Conservation (phyloP, 2,888 invertebrate species). For the Petrophora chlorosata region DNA sequence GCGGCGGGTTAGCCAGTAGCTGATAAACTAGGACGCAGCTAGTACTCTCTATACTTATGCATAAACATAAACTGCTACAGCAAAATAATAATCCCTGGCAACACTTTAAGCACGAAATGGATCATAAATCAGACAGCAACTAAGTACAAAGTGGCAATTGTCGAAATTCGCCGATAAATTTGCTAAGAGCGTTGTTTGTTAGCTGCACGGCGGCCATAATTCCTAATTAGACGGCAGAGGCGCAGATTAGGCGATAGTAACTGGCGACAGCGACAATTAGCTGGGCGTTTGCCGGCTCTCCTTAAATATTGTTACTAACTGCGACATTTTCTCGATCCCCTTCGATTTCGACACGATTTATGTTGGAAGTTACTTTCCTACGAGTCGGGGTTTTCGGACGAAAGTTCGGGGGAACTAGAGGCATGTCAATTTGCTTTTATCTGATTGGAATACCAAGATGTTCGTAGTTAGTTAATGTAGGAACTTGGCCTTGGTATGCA, state of each 20-base stretch:
- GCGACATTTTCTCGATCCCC: conserved; percentile 40
- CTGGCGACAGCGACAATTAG: conserved; percentile 49
- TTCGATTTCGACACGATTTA: conserved; percentile 45
- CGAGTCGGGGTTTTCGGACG: conserved; percentile 24
- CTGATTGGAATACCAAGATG: conserved; percentile 28
- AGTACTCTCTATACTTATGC: too few species aligned
- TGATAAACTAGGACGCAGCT: too few species aligned
- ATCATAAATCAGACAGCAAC: conserved; percentile 26
- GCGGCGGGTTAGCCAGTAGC: too few species aligned
- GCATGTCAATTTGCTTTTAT: conserved; percentile 35
- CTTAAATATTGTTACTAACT: conserved; percentile 28
- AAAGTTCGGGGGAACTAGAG: conserved; percentile 31
- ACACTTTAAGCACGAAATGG: conserved; percentile 14
- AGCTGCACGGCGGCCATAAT: conserved; percentile 56
- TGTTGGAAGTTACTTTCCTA: conserved; percentile 37
- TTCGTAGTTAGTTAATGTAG: conserved; percentile 30
- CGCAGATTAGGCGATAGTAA: conserved; percentile 19
- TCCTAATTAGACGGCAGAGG: conserved; percentile 58
- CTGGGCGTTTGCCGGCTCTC: conserved; percentile 41
- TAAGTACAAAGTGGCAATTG: conserved; percentile 54
- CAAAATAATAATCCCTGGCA: conserved; percentile 15
- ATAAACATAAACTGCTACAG: conserved; percentile 3
- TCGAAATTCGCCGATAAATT: conserved; percentile 65
- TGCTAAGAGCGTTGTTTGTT: conserved; percentile 62
- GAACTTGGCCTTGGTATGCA: too few species aligned